phyloP scores from a whole-genome alignment of 2,888 invertebrate species.

The Pyrrhosoma nymphula region DNA sequence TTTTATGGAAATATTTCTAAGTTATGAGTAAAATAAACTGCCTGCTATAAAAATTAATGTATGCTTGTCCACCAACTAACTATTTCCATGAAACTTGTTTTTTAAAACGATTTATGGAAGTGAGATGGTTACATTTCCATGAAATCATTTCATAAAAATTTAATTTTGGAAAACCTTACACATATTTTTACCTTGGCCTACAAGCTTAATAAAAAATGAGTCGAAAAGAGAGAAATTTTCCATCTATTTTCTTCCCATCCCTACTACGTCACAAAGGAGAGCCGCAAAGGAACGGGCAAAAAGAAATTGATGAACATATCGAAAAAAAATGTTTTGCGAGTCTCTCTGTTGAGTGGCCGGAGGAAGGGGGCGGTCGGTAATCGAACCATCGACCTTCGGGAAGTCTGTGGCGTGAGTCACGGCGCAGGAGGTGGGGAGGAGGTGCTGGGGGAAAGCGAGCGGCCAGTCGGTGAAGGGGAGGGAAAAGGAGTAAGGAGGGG shows the following conservation, averaged over 20 bases:
- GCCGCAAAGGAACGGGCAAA: not conserved
- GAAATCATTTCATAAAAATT: too few species aligned
- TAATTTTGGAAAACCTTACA: too few species aligned
- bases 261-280: not conserved
- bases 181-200: too few species aligned
- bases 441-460: not conserved
- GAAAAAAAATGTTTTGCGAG: not conserved
- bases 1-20: too few species aligned
- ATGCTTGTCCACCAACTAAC: too few species aligned
- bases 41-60: too few species aligned
- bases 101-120: too few species aligned
- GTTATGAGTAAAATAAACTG: too few species aligned
- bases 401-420: slow-evolving; percentile 52
- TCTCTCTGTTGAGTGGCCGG: not conserved
- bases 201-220: too few species aligned
- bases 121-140: too few species aligned
- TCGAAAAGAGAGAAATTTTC: too few species aligned
- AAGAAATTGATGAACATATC: not conserved
- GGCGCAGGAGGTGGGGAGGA: not conserved
- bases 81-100: too few species aligned
- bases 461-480: not conserved
- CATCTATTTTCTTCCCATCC: not conserved
- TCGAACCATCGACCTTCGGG: slow-evolving; percentile 62
- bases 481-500: not conserved
- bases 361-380: slow-evolving; percentile 38